Percentiles rank a stretch among this genome's conserved stretches.
Conservation (phyloP, 1,140 invertebrate genomes). For the Calephelis nemesis region DNA sequence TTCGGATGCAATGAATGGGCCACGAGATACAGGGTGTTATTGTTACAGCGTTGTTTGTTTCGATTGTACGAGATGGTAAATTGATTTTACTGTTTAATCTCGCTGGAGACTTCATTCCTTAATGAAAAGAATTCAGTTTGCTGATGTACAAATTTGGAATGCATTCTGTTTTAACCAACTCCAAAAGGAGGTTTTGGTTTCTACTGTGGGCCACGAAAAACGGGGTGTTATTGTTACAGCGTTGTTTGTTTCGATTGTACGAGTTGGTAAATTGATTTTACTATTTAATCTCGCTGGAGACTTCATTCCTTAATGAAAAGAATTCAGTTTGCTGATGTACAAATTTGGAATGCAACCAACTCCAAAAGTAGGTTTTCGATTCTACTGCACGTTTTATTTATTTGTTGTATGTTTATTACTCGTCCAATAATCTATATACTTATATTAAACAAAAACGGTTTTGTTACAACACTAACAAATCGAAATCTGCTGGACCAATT, state of each 20-base stretch:
- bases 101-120: constrained; percentile 4
- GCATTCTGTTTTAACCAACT: no score
- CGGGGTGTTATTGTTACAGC: constrained; percentile 23
- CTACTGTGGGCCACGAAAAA: constrained; percentile 20
- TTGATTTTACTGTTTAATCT: constrained; percentile 28
- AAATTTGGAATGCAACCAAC: neutral
- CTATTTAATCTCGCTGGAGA: constrained; percentile 19
- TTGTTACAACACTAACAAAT: no score
- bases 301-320: constrained; percentile 8
- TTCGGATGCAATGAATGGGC: constrained; percentile 31
- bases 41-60: constrained; percentile 23
- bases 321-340: constrained; percentile 1
- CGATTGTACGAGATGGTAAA: constrained; percentile 24
- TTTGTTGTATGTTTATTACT: no score
- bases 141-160: neutral
- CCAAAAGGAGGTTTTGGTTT: no score
- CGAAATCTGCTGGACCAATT: no score
- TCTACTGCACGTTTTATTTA: no score
- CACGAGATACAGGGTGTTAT: constrained; percentile 20
- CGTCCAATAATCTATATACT: no score
- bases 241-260: constrained; percentile 20
- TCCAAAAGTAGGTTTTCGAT: no score
- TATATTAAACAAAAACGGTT: no score
- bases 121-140: constrained; percentile 8
- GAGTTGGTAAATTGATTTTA: constrained; percentile 29